Evolutionary conservation across 2,797 vertebrate genomes (phyloP), one percentile per base, ranked within the genome.

Genomic region (Melopsittacus undulatus): DNA sequence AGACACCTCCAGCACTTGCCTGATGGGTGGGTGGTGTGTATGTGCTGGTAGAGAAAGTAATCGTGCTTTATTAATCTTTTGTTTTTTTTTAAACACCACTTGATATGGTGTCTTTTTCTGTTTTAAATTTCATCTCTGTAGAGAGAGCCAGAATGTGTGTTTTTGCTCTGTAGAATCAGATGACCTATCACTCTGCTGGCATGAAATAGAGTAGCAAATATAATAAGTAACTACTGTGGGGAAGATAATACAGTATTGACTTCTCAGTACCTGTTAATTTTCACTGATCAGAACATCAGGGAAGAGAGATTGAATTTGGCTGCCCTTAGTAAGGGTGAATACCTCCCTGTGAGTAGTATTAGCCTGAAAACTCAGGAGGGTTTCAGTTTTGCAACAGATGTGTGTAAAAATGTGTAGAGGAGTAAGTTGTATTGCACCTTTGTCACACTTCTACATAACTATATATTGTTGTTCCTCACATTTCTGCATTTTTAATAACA

Each of bases 211-310:
- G 69, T 18, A 77, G 57, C 80, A 89, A 94, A 88, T 30, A 34
- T 78, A 91, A 80, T 79, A 90, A 95, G 76, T 90, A 76, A 82
- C 82, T 45, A 45, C 91, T 45, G 69, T 66, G 94, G 77, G 85
- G 89, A 94, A 96, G 80, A 67, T 94, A 90, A 97, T 96, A 51
- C 4, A 56, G 48, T 95, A 96, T 94, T 89, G 96, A 97, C 95
- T 88, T 92, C 69, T 95, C 48, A 63, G 77, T 88, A 79, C 86
- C 68, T 93, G 86, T 68, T 97, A 87, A 97, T 97, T 97, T 97
- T 96, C 52, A 48, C 67, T 94, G 79, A 72, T 92, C 11, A 72
- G 84, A 94, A 69, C 66, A 34, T 21, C 32, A 13, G 3, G 56
- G 40, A 75, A 81, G 52, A 52, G 21, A 70, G 84, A 66, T 91